Evolutionary conservation across 2,797 vertebrate genomes (phyloP).

Genomic region (Erithacus rubecula): DNA sequence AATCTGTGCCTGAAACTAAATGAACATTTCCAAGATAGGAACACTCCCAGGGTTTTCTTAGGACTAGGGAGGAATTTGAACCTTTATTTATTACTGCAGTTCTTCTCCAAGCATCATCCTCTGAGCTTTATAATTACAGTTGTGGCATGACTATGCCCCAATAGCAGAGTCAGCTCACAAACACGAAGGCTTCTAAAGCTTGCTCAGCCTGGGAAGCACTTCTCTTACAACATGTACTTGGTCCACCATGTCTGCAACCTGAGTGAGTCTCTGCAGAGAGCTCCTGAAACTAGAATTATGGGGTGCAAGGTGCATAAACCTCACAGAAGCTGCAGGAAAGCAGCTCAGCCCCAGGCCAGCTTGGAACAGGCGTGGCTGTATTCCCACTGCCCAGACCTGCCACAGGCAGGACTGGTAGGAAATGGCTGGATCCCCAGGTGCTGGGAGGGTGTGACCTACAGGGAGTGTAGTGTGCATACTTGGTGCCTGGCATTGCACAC

Average conservation of each 20-base stretch:
- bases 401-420: background rate
- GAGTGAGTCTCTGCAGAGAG: background rate
- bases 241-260: background rate
- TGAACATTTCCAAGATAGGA: background rate
- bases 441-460: background rate
- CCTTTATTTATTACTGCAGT: background rate
- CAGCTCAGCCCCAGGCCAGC: background rate
- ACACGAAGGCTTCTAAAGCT: background rate
- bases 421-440: background rate
- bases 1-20: background rate
- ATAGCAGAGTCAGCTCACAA: background rate
- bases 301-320: background rate
- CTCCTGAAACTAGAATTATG: background rate
- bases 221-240: background rate
- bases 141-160: background rate
- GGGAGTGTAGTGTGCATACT: background rate
- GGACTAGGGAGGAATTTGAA: background rate
- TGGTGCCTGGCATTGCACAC: background rate
- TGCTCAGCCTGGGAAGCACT: background rate
- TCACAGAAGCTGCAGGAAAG: background rate
- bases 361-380: background rate
- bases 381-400: background rate
- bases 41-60: background rate
- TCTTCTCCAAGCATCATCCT: background rate
- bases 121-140: background rate